Conservation (phyloP, 1,140 invertebrate genomes). For the Drosophila oshimai region DNA sequence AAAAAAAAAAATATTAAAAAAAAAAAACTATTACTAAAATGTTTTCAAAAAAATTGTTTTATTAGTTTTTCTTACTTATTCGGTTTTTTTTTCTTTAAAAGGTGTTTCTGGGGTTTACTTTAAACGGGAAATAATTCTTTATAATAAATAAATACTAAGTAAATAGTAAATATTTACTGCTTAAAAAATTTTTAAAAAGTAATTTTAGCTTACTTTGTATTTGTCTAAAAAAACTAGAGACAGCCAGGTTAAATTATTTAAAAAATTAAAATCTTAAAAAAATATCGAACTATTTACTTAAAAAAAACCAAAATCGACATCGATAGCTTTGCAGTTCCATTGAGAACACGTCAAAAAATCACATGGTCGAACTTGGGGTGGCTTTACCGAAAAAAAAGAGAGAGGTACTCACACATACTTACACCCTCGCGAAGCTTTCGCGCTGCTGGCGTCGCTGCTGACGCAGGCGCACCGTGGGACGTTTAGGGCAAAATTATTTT, state of each 20-base stretch:
- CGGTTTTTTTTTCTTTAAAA: too few species aligned
- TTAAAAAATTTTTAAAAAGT: too few species aligned
- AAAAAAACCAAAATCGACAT: constrained; percentile 3
- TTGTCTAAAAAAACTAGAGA: neutral
- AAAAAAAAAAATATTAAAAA: too few species aligned
- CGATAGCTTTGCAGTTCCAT: constrained; percentile 18
- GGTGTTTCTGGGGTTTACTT: too few species aligned
- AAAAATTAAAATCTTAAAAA: neutral
- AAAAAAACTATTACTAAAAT: too few species aligned
- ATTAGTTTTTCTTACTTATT: too few species aligned
- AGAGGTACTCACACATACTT: neutral
- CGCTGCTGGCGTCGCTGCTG: neutral
- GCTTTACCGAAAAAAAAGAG: neutral
- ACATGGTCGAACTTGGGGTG: constrained; percentile 40
- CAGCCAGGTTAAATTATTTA: too few species aligned
- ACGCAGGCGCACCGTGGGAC: neutral
- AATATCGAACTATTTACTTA: constrained; percentile 1
- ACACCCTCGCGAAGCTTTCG: neutral
- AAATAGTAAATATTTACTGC: too few species aligned
- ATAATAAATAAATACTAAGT: too few species aligned
- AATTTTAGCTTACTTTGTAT: neutral
- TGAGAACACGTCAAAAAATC: constrained; percentile 20
- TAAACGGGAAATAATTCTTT: too few species aligned
- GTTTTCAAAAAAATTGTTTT: too few species aligned
- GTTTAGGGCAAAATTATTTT: too few species aligned